Evolutionary conservation across 2,113 vertebrate genomes (phyloP).

Genomic region (Dissostichus mawsoni): DNA sequence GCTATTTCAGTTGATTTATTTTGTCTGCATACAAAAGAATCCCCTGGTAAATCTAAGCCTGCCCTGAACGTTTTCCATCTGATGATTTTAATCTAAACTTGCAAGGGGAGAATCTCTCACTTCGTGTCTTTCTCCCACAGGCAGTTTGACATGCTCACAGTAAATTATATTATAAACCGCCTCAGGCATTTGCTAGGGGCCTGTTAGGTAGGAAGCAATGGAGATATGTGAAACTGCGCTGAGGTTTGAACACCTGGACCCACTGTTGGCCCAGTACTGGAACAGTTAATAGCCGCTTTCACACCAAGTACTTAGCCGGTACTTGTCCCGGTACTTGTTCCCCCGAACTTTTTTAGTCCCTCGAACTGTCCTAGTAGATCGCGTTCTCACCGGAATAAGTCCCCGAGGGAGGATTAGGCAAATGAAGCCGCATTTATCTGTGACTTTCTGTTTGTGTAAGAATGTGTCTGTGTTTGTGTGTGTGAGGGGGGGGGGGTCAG

Average conservation of each 20-base stretch:
- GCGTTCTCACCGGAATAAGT: no score
- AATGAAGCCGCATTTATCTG: no score
- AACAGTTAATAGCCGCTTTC: neutral
- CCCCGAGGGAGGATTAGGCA: no score
- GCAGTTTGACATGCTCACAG: constrained; percentile 36
- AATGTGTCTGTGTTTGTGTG: no score
- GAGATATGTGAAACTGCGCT: constrained; percentile 28
- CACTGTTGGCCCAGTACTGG: neutral
- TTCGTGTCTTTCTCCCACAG: constrained; percentile 22
- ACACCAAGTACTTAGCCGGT: no score
- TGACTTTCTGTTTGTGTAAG: no score
- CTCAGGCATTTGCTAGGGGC: constrained; percentile 38
- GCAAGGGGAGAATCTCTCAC: constrained; percentile 31
- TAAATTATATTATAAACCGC: constrained; percentile 42
- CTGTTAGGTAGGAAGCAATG: constrained; percentile 20
- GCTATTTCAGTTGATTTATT: constrained; percentile 40
- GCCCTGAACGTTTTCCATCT: constrained; percentile 1
- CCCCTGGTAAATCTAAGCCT: constrained; percentile 8
- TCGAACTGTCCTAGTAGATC: no score
- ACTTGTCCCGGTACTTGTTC: no score
- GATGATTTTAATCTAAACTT: constrained; percentile 50
- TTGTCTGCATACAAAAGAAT: constrained; percentile 9
- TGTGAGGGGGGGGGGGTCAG: no score
- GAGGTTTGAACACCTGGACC: constrained; percentile 36
- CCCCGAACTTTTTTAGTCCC: no score